Conservation (phyloP, 64 coral and sea anemone genomes). For the Porites australiensis region DNA sequence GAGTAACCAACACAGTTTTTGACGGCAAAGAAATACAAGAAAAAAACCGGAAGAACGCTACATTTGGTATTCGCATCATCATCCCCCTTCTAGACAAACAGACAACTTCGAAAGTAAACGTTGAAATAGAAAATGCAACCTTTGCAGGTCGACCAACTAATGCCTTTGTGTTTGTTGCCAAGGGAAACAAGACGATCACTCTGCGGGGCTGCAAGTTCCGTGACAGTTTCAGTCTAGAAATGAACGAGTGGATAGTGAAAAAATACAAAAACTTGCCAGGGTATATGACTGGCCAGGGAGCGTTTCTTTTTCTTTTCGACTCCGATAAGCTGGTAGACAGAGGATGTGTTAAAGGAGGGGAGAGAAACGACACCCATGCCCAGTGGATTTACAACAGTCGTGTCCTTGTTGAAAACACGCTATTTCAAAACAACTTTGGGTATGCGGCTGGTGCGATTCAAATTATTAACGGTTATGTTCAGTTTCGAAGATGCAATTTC, state of each 20-base stretch:
- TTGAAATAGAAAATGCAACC: background rate
- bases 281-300: background rate
- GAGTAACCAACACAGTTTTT: background rate
- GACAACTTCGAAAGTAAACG: background rate
- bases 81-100: background rate
- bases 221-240: background rate
- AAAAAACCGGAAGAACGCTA: background rate
- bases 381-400: background rate
- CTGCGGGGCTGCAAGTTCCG: background rate
- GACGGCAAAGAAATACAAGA: background rate
- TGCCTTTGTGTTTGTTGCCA: background rate
- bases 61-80: background rate
- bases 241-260: background rate
- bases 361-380: background rate
- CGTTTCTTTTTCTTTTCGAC: background rate
- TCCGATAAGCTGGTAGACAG: background rate
- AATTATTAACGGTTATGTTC: constrained; percentile 17
- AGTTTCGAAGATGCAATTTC: constrained; percentile 27
- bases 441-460: background rate
- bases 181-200: background rate
- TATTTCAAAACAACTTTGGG: constrained; percentile 3
- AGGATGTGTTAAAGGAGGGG: background rate
- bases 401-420: background rate
- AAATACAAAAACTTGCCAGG: background rate
- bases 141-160: background rate